Evolutionary conservation across 2,113 vertebrate species (phyloP).

Genomic region (Rousettus leschenaultii): DNA sequence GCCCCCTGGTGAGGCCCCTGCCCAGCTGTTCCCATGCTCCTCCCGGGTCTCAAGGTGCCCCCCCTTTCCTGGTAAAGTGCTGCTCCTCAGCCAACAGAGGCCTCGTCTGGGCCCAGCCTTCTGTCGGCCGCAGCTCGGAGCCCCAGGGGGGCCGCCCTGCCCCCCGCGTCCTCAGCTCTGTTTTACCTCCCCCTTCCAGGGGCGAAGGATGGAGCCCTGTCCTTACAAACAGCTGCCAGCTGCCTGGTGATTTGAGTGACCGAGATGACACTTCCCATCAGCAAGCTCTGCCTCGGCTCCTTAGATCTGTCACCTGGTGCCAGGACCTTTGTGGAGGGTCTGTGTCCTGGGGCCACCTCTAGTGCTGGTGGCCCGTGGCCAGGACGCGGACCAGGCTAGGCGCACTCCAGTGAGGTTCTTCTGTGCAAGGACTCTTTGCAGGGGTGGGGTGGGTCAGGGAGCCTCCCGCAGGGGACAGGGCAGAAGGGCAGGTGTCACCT

Average conservation of each 20-base stretch:
- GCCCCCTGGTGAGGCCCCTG: neutral
- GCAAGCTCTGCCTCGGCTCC: no score
- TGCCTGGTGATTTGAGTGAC: neutral
- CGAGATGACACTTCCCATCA: accelerated
- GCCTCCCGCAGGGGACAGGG: neutral
- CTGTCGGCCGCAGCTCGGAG: neutral
- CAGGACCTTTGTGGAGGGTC: neutral
- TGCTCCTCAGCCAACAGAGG: neutral
- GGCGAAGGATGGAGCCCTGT: neutral
- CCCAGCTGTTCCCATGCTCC: accelerated
- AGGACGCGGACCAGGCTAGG: neutral
- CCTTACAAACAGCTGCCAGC: neutral
- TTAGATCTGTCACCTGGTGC: neutral
- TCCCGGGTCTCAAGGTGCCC: neutral
- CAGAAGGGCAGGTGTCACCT: no score
- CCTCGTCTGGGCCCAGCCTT: accelerated
- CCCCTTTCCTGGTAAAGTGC: neutral
- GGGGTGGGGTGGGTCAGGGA: neutral
- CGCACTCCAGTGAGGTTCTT: accelerated
- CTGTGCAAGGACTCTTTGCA: no score
- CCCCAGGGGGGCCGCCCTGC: no score
- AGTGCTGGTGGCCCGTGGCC: neutral
- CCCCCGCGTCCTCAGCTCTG: accelerated
- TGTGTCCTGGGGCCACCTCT: neutral
- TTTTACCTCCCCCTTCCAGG: no score